Base-by-base conservation (phyloP, 2,797 vertebrate species). In the Poecilia gillii region DNA sequence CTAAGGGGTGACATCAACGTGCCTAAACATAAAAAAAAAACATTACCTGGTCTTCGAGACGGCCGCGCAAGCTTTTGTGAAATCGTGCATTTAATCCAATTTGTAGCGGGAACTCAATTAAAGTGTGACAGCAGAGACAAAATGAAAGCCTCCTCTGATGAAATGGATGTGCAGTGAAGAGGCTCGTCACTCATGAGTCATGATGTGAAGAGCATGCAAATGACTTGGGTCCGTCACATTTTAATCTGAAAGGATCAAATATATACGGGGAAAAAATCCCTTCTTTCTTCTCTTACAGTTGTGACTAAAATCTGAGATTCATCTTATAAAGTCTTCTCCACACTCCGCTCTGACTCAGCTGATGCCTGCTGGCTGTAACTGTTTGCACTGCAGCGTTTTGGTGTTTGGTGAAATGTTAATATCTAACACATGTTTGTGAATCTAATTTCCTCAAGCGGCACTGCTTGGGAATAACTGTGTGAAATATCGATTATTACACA, bases 51-150 rank as follows among this genome's bases (percentile, higher is more conserved):
- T 85, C 79, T 81, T 87, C 77, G 81, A 90, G 88, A 81, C 83
- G 74, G 70, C 75, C 75, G 79, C 46, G 45, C 66, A 39, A 85
- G 81, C 85, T 59, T 28, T 51, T 43, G 85, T 92, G 80, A 93
- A 93, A 93, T 91, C 91, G 87, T 84, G 87, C 84, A 84, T 92
- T 93, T 94, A 90, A 94, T 94, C 91, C 78, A 87, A 92, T 94
- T 93, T 91, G 84, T 74, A 83, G 33, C 57, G 74, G 82, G 83
- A 81, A 72, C 84, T 91, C 88, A 89, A 88, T 86, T 88, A 79
- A 88, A 84, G 91, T 90, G 92, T 91, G 88, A 89, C 91, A 88
- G 81, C 71, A 45, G 74, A 82, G 83, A 70, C 45, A 36, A 87
- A 90, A 89, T 88, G 84, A 89, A 91, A 89, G 84, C 81, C 8